Conservation (phyloP, 2,797 vertebrate species). For the Protonibea diacanthus region DNA sequence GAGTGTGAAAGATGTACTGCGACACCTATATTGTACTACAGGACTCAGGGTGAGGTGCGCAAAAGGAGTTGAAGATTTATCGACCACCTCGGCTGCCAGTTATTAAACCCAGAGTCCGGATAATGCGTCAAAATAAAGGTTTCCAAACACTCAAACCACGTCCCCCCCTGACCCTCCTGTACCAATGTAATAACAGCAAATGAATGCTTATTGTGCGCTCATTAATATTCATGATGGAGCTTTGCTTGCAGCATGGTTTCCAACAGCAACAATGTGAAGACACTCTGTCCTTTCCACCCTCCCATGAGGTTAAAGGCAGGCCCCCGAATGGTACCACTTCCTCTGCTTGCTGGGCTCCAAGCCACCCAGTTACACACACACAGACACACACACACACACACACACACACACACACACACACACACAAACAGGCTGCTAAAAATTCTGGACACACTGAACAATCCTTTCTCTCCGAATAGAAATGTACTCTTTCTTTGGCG, state of each 20-base stretch:
- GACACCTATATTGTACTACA: not conserved
- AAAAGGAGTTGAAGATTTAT: not conserved
- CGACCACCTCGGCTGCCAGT: not conserved
- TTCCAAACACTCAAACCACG: not conserved
- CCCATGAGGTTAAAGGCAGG: slow-evolving; percentile 67
- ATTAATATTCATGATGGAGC: slow-evolving; percentile 80
- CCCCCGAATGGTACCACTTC: slow-evolving; percentile 75
- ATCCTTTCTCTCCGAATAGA: slow-evolving; percentile 62
- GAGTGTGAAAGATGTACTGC: slow-evolving; percentile 1
- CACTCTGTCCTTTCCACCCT: slow-evolving; percentile 68
- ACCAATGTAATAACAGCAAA: slow-evolving; percentile 34
- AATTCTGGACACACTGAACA: slow-evolving; percentile 76
- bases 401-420: slow-evolving; percentile 32
- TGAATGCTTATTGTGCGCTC: slow-evolving; percentile 42
- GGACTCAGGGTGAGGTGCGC: not conserved
- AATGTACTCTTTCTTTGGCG: slow-evolving; percentile 54
- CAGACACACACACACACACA: slow-evolving; percentile 21
- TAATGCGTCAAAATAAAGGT: not conserved
- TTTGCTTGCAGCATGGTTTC: slow-evolving; percentile 58
- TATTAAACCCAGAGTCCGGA: not conserved
- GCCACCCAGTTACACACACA: slow-evolving; percentile 50
- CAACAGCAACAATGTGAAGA: slow-evolving; percentile 75
- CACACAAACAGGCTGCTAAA: slow-evolving; percentile 61
- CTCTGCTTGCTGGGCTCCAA: slow-evolving; percentile 64
- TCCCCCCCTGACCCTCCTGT: slow-evolving; percentile 10